Base-by-base conservation (phyloP, 2,797 vertebrate species). In the Taeniopygia guttata region DNA sequence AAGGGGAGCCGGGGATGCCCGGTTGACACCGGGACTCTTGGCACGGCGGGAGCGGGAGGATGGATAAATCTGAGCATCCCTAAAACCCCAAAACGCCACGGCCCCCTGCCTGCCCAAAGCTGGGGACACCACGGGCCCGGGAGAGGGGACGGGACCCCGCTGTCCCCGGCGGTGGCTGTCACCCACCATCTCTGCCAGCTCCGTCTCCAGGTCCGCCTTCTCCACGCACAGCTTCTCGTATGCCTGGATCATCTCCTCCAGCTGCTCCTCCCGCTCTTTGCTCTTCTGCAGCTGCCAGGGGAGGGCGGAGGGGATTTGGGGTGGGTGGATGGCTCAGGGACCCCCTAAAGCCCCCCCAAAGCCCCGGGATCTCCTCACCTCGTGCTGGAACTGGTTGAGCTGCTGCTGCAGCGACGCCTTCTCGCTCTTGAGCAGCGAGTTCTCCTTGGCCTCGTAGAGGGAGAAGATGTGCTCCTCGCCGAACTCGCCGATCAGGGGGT, bases 181-280 rank as follows among this genome's bases (percentile, higher is more conserved):
- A 95, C 99, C 97, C 97, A 99, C 99, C 99, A 99, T 99, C 96
- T 99, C 99, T 88, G 98, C 98, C 42, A 99, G 98, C 91, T 99
- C 99, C 2, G 98, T 98, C 97, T 99, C 99, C 96, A 99, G 98
- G 97, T 99, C 99, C 17, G 96, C 98, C 96, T 99, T 99, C 98
- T 99, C 99, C 97, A 99, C 98, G 38, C 99, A 99, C 34, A 99
- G 99, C 97, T 99, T 99, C 98, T 99, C 99, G 3, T 99, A 99
- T 56, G 99, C 99, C 96, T 99, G 98, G 98, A 99, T 99, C 97
- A 99, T 99, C 92, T 99, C 99, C 93, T 99, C 99, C 94, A 99
- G 98, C 98, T 99, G 99, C 96, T 99, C 99, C 97, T 99, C 99
- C 9, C 99, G 97, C 96, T 99, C 99, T 91, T 99, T 99, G 89